phyloP scores from a whole-genome alignment of 2,888 invertebrate genomes.

The Mythimna ferrago region DNA sequence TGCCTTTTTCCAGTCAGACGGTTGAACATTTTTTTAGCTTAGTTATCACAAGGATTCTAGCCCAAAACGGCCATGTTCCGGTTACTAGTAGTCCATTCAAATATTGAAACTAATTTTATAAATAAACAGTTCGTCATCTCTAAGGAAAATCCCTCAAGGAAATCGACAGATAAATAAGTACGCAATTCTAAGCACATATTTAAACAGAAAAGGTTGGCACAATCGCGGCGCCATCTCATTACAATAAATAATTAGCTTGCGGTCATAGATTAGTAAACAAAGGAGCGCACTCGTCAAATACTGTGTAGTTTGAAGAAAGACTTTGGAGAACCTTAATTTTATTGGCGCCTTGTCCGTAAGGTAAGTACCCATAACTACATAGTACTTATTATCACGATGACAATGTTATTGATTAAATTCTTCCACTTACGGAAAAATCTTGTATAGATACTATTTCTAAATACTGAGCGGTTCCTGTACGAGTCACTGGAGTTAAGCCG shows the following conservation, averaged over 20 bases:
- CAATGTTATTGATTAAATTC: too few relatives aligned
- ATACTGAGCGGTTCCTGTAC: too few relatives aligned
- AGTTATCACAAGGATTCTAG: too few relatives aligned
- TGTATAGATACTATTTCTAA: too few relatives aligned
- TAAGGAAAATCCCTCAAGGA: conserved; percentile 17
- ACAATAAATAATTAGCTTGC: conserved; percentile 15
- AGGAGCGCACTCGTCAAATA: neutral
- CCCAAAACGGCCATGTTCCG: too few relatives aligned
- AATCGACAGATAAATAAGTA: conserved; percentile 18
- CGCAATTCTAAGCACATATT: conserved; percentile 33
- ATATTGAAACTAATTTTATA: conserved; percentile 1
- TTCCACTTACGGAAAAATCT: too few relatives aligned
- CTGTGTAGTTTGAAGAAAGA: neutral
- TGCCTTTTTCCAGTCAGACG: neutral
- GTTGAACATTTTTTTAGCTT: too few relatives aligned
- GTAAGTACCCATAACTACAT: neutral
- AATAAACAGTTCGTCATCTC: neutral
- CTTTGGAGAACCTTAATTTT: too few relatives aligned
- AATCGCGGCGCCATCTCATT: conserved; percentile 29
- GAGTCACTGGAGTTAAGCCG: too few relatives aligned
- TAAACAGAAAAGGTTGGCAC: conserved; percentile 27
- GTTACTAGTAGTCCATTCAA: too few relatives aligned
- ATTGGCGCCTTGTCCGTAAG: too few relatives aligned
- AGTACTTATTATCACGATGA: too few relatives aligned
- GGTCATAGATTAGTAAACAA: conserved; percentile 16